Base-by-base conservation (phyloP, 2,888 invertebrate genomes). In the Orchesella flavescens region DNA sequence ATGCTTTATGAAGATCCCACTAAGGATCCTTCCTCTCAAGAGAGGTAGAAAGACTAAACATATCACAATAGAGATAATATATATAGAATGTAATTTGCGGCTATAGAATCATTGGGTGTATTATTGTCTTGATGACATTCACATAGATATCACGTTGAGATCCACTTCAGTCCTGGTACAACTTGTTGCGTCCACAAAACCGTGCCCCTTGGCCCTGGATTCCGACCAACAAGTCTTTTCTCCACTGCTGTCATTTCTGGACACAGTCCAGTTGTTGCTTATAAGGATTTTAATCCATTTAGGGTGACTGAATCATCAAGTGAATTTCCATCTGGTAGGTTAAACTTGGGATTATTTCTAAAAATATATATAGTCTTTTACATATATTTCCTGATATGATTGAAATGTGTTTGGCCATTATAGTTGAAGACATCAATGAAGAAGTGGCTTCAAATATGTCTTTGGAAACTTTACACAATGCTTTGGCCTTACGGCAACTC, bases 391-490 rank as follows among this genome's bases (percentile, higher is more conserved):
- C n/a, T n/a, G n/a, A n/a, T n/a, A n/a, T n/a, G n/a, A n/a, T n/a
- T n/a, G n/a, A n/a, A n/a, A n/a, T n/a, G n/a, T n/a, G n/a, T n/a
- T n/a, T n/a, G n/a, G n/a, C n/a, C 1, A 10, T 24, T 66, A n/a
- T n/a, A n/a, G n/a, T n/a, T n/a, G n/a, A n/a, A n/a, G n/a, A n/a
- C n/a, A n/a, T n/a, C n/a, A n/a, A n/a, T n/a, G n/a, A n/a, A n/a
- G n/a, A n/a, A n/a, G n/a, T n/a, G n/a, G n/a, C n/a, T n/a, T n/a
- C n/a, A n/a, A n/a, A n/a, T n/a, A n/a, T n/a, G n/a, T n/a, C n/a
- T n/a, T n/a, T n/a, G n/a, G n/a, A n/a, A n/a, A 99, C 99, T 4
- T 92, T 99, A 84, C 99, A 99, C 92, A 99, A 99, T 91, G 96
- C 97, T 68, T 92, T 99, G 87, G 97, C 97, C 71, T 92, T 98